Conservation (phyloP, 2,797 vertebrate genomes). For the Garrulus glandarius region DNA sequence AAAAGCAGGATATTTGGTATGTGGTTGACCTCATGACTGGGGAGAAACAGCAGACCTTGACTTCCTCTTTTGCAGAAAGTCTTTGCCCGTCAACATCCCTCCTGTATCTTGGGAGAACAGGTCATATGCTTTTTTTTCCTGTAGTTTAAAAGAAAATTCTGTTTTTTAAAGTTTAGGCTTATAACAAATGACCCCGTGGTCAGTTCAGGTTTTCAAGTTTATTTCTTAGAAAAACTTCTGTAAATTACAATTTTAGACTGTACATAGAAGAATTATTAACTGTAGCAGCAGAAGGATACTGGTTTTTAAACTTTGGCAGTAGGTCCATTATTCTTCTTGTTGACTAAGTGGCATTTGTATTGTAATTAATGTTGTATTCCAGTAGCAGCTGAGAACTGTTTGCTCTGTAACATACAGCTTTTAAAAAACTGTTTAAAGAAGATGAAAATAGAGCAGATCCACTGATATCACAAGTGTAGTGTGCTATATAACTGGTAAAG, state of each 20-base stretch:
- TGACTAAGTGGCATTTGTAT: neutral
- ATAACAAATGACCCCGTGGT: neutral
- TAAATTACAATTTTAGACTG: neutral
- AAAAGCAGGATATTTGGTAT: constrained; percentile 98
- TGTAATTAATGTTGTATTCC: neutral
- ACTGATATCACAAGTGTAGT: neutral
- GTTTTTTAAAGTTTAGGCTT: neutral
- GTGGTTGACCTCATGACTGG: constrained; percentile 95
- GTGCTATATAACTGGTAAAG: neutral
- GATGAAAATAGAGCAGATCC: neutral
- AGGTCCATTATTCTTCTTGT: neutral
- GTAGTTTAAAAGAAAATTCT: neutral
- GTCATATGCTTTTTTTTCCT: constrained; percentile 52
- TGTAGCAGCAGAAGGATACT: neutral
- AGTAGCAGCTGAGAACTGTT: neutral
- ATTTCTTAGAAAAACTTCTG: neutral
- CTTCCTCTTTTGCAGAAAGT: constrained; percentile 92
- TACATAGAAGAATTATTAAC: neutral
- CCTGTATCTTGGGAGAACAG: constrained; percentile 93
- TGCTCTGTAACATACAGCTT: neutral
- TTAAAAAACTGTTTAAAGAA: neutral
- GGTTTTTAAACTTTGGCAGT: neutral
- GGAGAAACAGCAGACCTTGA: constrained; percentile 96
- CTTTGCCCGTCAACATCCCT: constrained; percentile 93
- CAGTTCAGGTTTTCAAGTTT: neutral